Evolutionary conservation across 2,797 vertebrate species (phyloP).

Genomic region (Meriones psammophilus): DNA sequence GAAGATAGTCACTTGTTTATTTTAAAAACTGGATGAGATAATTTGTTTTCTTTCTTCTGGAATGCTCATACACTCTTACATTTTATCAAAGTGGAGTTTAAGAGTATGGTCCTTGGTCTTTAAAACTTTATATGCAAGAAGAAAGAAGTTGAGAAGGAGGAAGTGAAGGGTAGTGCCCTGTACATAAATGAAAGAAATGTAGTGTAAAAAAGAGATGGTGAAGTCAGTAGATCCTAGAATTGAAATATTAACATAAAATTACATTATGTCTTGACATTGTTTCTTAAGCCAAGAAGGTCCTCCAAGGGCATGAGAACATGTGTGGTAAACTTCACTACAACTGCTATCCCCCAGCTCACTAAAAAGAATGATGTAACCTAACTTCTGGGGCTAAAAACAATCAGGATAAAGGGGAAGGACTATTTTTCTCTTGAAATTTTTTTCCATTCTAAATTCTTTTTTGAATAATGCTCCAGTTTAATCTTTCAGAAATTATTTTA

Average conservation of each 20-base stretch:
- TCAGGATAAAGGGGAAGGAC: neutral
- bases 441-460: neutral
- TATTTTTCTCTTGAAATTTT: neutral
- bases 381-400: slow-evolving; percentile 51
- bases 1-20: neutral
- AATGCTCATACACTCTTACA: neutral
- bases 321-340: slow-evolving; percentile 50
- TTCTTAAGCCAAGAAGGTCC: slow-evolving; percentile 80
- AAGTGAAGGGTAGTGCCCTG: neutral
- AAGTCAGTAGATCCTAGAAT: slow-evolving; percentile 79
- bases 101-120: slow-evolving; percentile 66
- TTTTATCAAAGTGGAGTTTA: neutral
- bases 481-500: neutral
- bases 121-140: slow-evolving; percentile 74
- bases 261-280: slow-evolving; percentile 78
- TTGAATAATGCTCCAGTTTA: neutral
- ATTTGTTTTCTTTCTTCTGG: slow-evolving; percentile 54
- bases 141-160: neutral
- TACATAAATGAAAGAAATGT: slow-evolving; percentile 76
- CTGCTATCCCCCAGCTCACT: neutral
- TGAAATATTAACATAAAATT: slow-evolving; percentile 56
- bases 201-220: slow-evolving; percentile 71
- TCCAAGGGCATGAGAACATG: slow-evolving; percentile 79
- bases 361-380: slow-evolving; percentile 27
- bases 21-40: neutral